A percentile compares a stretch with the other conserved stretches of the same genome.
These are phyloP conservation scores for Cephalopterus ornatus DNA, from an alignment of 2,113 vertebrate genomes.

Conservation along the genomic window DNA sequence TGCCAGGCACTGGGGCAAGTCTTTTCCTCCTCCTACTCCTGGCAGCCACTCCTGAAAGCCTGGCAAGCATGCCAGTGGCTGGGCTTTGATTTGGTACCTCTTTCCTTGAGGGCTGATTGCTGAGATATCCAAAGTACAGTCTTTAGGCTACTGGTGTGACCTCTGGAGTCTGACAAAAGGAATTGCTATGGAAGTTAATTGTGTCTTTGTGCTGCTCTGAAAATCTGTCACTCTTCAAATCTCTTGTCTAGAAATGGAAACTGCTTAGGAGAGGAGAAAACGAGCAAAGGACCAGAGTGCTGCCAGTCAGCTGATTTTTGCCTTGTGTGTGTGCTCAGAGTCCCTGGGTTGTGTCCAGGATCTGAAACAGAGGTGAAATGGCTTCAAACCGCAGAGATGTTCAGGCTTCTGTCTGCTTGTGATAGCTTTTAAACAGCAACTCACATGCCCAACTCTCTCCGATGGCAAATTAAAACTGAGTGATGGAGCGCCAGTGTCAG, in stretches of 20 bases:
- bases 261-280: slow-evolving; percentile 9
- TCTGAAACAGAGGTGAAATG: background rate
- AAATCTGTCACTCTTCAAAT: background rate
- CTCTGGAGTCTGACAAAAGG: background rate
- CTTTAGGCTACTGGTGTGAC: background rate
- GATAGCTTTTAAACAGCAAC: background rate
- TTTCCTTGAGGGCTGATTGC: background rate
- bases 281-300: background rate
- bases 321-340: background rate
- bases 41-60: background rate
- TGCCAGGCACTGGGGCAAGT: background rate
- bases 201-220: background rate
- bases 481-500: background rate
- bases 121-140: accelerated
- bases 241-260: background rate
- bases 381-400: background rate
- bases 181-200: background rate
- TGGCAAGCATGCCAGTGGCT: background rate
- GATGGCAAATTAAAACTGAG: background rate
- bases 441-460: background rate
- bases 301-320: background rate
- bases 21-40: background rate
- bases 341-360: background rate
- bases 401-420: background rate
- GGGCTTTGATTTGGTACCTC: background rate